Evolutionary conservation across 2,113 vertebrate genomes (phyloP).

Genomic region (Etheostoma spectabile): DNA sequence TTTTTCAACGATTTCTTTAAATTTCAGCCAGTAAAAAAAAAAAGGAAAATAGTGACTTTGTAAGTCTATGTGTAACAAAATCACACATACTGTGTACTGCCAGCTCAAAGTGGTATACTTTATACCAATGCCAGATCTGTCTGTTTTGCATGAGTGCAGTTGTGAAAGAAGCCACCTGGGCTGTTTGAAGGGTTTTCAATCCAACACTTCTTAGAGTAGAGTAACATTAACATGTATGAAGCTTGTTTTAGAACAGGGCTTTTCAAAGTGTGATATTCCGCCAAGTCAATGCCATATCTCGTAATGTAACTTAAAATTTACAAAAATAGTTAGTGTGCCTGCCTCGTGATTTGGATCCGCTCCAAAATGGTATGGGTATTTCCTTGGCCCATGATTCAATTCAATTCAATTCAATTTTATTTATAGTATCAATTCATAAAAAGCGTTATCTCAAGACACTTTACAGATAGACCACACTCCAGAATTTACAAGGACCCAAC

Average conservation of each 20-base stretch:
- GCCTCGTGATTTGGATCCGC: too few relatives aligned
- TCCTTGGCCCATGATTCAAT: too few relatives aligned
- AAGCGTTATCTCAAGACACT: too few relatives aligned
- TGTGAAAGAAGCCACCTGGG: slow-evolving; percentile 35
- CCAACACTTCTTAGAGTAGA: neutral
- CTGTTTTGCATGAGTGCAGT: slow-evolving; percentile 19
- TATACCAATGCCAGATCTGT: neutral
- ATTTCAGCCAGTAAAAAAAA: neutral
- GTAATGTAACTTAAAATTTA: too few relatives aligned
- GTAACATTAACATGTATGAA: slow-evolving; percentile 4
- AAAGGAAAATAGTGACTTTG: neutral
- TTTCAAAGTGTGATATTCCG: neutral
- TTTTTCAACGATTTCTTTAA: neutral
- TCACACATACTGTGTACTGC: slow-evolving; percentile 4
- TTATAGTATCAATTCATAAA: too few relatives aligned
- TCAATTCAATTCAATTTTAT: too few relatives aligned
- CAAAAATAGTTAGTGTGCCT: too few relatives aligned
- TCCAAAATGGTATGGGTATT: too few relatives aligned
- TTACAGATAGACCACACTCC: too few relatives aligned
- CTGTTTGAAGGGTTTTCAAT: slow-evolving; percentile 22
- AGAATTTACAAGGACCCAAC: too few relatives aligned
- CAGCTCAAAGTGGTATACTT: slow-evolving; percentile 20
- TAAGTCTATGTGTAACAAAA: slow-evolving; percentile 17
- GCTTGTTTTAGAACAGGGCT: neutral
- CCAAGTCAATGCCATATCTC: too few relatives aligned